These are phyloP conservation scores for Parasteatoda lunata DNA, from an alignment of 2,888 invertebrate genomes.

Conservation along the genomic window DNA sequence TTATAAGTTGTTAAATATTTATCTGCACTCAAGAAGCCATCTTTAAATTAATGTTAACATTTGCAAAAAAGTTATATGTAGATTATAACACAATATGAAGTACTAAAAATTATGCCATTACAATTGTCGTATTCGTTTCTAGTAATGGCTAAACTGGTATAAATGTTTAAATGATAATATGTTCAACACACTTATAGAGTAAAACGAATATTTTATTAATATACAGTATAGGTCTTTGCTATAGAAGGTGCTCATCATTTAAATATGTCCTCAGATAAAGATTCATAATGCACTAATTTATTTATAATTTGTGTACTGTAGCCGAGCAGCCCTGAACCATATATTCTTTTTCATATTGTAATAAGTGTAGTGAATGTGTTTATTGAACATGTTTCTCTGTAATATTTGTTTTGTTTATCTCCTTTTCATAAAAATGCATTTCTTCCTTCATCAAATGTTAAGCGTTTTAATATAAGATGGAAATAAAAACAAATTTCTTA, in stretches of 20 bases:
- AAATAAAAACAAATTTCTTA: slow-evolving; percentile 62
- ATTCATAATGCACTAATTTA: neutral
- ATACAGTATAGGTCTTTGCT: neutral
- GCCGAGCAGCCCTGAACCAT: slow-evolving; percentile 3
- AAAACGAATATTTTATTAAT: no score
- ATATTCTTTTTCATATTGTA: slow-evolving; percentile 32
- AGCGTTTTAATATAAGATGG: slow-evolving; percentile 64
- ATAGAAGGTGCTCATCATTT: neutral
- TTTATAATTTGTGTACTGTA: slow-evolving; percentile 30
- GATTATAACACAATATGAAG: no score
- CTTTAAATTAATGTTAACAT: no score
- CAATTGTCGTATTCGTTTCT: no score
- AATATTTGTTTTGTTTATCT: slow-evolving; percentile 50
- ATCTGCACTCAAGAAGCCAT: no score
- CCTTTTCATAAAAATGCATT: slow-evolving; percentile 62
- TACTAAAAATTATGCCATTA: no score
- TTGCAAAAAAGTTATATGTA: no score
- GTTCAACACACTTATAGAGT: no score
- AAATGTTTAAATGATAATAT: no score
- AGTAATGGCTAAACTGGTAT: no score
- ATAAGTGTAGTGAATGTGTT: slow-evolving; percentile 57
- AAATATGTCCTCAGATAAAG: neutral
- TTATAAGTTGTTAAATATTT: no score
- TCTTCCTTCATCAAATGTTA: slow-evolving; percentile 66
- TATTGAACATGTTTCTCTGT: slow-evolving; percentile 51